Conservation (phyloP, 2,113 vertebrate species). For the Sceloporus undulatus region DNA sequence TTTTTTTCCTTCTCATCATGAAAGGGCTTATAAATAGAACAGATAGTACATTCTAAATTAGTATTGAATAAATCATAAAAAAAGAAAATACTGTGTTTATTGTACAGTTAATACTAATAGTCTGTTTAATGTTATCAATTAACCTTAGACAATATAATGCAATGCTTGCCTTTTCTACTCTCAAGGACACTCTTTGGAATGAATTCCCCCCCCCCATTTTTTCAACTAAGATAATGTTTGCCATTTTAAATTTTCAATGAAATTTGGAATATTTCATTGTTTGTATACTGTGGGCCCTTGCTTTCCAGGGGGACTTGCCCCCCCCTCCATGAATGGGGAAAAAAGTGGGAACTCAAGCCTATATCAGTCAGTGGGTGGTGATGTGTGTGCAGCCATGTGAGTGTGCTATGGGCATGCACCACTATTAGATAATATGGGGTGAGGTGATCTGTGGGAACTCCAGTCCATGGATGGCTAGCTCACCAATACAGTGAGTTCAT, state of each 20-base stretch:
- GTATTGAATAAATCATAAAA: not conserved
- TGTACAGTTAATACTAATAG: not conserved
- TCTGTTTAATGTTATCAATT: not conserved
- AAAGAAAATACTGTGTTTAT: not conserved
- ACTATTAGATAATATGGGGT: too few species aligned
- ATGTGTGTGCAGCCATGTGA: too few species aligned
- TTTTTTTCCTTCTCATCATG: not conserved
- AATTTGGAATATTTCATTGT: not conserved
- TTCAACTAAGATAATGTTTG: not conserved
- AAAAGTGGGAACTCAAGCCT: too few species aligned
- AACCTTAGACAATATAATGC: not conserved
- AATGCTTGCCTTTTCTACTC: slow-evolving; percentile 5
- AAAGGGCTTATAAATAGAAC: slow-evolving; percentile 5
- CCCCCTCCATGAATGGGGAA: too few species aligned
- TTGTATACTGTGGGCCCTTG: too few species aligned
- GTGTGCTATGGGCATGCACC: too few species aligned
- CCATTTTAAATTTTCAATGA: not conserved
- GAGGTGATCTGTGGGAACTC: too few species aligned
- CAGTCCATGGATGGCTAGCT: too few species aligned
- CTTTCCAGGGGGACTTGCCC: not conserved
- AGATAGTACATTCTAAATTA: not conserved
- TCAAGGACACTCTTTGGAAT: not conserved
- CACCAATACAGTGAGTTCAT: not conserved
- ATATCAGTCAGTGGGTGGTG: too few species aligned
- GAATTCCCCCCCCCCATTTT: too few species aligned